Evolutionary conservation across 2,797 vertebrate genomes (phyloP).

Genomic region (Mus caroli): DNA sequence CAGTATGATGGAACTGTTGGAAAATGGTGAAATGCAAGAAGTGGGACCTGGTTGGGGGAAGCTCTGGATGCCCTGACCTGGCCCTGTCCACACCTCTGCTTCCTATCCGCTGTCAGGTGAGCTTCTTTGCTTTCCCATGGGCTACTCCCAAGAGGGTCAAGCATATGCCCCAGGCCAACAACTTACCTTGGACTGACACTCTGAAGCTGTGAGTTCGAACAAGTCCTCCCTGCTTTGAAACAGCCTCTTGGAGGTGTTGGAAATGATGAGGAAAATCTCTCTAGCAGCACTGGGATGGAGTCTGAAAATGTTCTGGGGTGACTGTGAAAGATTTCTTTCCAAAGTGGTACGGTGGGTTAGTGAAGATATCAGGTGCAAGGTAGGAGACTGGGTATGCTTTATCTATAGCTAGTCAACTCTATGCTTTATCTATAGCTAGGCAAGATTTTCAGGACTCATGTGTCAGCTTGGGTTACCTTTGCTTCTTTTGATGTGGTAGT

Average conservation of each 20-base stretch:
- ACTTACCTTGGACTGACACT: too few relatives aligned
- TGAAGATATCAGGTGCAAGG: not conserved
- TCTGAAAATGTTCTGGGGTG: not conserved
- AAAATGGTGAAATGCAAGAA: not conserved
- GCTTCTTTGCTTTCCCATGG: not conserved
- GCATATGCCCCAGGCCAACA: not conserved
- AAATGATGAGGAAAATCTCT: not conserved
- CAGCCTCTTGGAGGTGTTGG: not conserved
- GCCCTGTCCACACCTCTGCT: not conserved
- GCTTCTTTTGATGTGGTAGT: not conserved
- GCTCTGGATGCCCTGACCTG: not conserved
- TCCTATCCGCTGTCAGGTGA: not conserved
- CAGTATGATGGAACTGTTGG: not conserved
- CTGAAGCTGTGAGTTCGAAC: not conserved
- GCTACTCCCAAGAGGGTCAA: too few relatives aligned
- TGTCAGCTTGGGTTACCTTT: not conserved
- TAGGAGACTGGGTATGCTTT: accelerated
- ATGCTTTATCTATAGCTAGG: not conserved
- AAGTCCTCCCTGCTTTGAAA: not conserved
- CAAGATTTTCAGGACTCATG: not conserved
- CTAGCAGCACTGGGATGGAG: not conserved
- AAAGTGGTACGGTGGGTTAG: not conserved
- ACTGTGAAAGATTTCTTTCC: not conserved
- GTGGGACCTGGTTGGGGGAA: not conserved
- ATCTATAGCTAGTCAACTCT: not conserved